Evolutionary conservation across 2,113 vertebrate genomes (phyloP), one percentile per base, ranked within the genome.

Genomic region (Misgurnus anguillicaudatus): DNA sequence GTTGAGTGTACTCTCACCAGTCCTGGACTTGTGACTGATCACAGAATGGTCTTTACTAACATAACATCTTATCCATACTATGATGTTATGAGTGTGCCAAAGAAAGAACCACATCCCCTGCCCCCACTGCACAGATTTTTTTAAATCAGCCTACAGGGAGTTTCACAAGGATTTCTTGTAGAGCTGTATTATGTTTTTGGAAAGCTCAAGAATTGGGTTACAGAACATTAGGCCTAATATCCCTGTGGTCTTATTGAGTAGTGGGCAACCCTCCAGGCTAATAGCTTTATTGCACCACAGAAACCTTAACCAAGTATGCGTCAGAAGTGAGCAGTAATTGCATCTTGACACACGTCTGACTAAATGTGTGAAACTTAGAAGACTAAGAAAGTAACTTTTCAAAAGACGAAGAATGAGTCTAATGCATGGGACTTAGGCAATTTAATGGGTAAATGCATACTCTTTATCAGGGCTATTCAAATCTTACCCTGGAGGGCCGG

Each of bases 221-320:
- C 75, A 83, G 55, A 67, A 79, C 77, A 78, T 84, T 79, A 58
- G 51, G 39, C 6, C 47, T 78, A 69, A 84, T 77, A 78, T 82
- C 70, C 73, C 74, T 9, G 38, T 62, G 63, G 85, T 80, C 69
- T 69, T 67, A 71, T 68, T 71, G 63, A 82, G 71, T 64, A 69
- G 64, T 77, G 55, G 41, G 61, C 65, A 21, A 63, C 63, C 66
- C 77, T 73, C 53, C 57, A 75, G 66, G 67, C 69, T 77, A 76
- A 77, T 64, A 78, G 68, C 77, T 80, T 80, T 69, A 83, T 57
- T 69, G 74, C 73, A 42, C 78, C 65, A 71, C 66, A 83, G 78
- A 67, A 75, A 68, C 73, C 82, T 61, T 73, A 71, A 62, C 77
- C 55, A 77, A 81, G 64, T 57, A 55, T 38, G 11, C 42, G 55